Evolutionary conservation across 2,113 vertebrate species (phyloP), one percentile per base, ranked within the genome.

Genomic region (Oenanthe melanoleuca): DNA sequence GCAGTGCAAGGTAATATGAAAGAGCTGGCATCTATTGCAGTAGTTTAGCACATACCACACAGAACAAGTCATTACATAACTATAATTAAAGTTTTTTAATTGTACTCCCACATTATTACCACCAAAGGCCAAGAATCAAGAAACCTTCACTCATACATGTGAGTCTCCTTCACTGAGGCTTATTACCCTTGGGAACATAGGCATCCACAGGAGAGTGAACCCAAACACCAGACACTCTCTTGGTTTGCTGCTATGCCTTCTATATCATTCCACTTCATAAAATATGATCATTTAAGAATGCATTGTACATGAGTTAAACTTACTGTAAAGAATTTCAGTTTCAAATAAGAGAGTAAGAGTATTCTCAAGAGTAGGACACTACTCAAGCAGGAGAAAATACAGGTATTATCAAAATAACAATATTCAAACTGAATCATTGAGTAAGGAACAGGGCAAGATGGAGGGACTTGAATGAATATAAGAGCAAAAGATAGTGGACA

Each of bases 1-100:
- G 40, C 8, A 82, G 15, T 25, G 22, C 15, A 45, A 29, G n/a
- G 9, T 49, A 67, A 61, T 45, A 91, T 69, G 60, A 59, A 86
- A 78, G 12, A 59, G 70, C 21, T 80, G 60, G 14, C 63, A 34
- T 37, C 34, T 44, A 47, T 91, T 85, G 71, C 4, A 88, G 50
- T 29, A 42, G 20, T 66, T 80, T 73, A 73, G 28, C 2, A 1
- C 10, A 40, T 37, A 81, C 28, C 57, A 61, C 49, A 61, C 34
- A 69, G 61, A 91, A 74, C 38, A 65, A 79, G 53, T 57, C n/a
- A 75, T 60, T 89, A n/a, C 28, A 17, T 67, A 72, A 71, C 60
- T 80, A 64, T 23, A 84, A 61, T 81, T 86, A 63, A 71, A 92
- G 24, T 57, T 91, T 24, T 34, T 56, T 61, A 52, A 78, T 56